Evolutionary conservation across 2,113 vertebrate species (phyloP), one percentile per base, ranked within the genome.

Genomic region (Serinus canaria): DNA sequence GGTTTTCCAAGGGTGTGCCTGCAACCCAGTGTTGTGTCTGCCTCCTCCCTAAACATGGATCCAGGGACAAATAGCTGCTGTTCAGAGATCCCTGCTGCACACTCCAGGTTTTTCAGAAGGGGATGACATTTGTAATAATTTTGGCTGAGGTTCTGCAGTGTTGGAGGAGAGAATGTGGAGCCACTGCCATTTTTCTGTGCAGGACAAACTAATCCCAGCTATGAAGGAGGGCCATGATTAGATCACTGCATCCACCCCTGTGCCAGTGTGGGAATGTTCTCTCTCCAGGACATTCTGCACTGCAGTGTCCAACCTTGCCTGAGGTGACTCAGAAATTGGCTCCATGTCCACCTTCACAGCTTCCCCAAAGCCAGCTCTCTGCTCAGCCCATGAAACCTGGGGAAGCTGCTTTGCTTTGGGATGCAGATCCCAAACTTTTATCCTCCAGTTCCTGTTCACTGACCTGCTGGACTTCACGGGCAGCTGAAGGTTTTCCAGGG

Each of bases 301-400:
- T 63, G 63, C 31, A 33, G 1, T 11, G 70, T 69, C 93, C 62
- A 46, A 0, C 35, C 33, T 59, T 18, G 13, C 76, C 68, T 12
- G 37, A 46, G 43, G 13, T 96, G 94, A 96, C 80, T 96, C 94
- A 95, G 60, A 82, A 56, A 11, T 52, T 96, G 94, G 90, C 94
- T 75, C 16, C 31, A 6, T 22, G 31, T 88, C 25, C 21, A 28
- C 21, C 72, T 33, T 43, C 7, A 14, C 41, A 41, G 56, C 49
- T 69, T 80, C 59, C 60, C 85, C 28, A 15, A 35, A 50, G 89
- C 14, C 60, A 60, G 46, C 50, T 60, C 63, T 83, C 53, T 41
- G 70, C 85, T 83, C 70, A 55, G 78, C 67, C 63, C 44, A 17
- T 13, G 27, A 49, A 68, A 49, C 52, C 0, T 37, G 43, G 87